phyloP scores from a whole-genome alignment of 1,140 invertebrate genomes.

The Trichonephila clavata region DNA sequence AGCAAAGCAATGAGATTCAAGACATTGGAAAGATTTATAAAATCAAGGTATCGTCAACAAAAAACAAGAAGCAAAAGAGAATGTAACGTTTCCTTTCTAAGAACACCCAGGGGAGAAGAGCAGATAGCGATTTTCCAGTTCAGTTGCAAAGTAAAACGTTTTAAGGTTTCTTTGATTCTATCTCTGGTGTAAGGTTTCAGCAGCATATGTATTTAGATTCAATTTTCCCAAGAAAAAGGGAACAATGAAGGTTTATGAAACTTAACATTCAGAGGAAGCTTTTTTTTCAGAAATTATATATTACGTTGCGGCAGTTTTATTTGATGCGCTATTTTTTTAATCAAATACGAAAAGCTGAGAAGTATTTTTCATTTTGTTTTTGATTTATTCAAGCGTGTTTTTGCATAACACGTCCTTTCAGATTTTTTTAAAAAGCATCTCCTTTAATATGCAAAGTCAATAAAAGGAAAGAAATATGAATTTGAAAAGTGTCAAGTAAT shows the following conservation, averaged over 20 bases:
- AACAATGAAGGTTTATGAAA: background rate
- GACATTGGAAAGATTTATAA: background rate
- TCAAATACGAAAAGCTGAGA: background rate
- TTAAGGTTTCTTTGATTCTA: constrained; percentile 30
- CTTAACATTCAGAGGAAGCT: background rate
- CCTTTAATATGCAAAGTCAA: no score
- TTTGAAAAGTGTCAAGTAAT: no score
- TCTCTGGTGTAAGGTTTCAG: constrained; percentile 14
- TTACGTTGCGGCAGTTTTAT: background rate
- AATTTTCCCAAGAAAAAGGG: background rate
- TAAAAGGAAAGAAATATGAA: no score
- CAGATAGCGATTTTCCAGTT: background rate
- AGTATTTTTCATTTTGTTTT: background rate
- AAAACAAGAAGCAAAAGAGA: background rate
- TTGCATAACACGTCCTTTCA: no score
- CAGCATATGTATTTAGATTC: background rate
- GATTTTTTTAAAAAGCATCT: no score
- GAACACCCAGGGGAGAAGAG: background rate
- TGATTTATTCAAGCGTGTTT: background rate
- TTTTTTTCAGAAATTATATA: background rate
- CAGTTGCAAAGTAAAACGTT: background rate
- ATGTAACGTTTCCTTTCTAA: background rate
- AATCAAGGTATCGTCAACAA: no score
- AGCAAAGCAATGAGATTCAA: background rate
- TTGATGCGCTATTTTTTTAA: background rate